Evolutionary conservation across 1,140 invertebrate genomes (phyloP).

Genomic region (Rhynchophorus ferrugineus): DNA sequence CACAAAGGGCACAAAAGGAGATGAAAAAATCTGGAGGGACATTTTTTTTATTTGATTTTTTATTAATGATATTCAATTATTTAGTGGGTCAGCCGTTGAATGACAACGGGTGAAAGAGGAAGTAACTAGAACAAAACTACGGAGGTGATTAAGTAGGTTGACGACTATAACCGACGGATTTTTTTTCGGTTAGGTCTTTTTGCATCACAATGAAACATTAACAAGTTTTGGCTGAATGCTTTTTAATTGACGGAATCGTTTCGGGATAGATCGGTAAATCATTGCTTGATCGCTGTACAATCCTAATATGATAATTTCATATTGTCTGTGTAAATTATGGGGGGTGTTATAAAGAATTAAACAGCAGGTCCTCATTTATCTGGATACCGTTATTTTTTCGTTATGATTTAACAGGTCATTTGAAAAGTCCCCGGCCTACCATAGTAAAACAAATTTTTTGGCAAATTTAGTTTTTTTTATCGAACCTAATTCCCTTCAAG

Average conservation of each 20-base stretch:
- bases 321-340: no score
- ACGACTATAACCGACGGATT: background rate
- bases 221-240: background rate
- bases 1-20: background rate
- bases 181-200: slow-evolving; percentile 1
- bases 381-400: no score
- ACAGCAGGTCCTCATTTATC: no score
- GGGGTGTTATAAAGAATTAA: no score
- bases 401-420: no score
- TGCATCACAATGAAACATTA: background rate
- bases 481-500: no score
- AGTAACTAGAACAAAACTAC: background rate
- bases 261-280: background rate
- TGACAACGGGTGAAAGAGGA: background rate
- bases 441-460: no score
- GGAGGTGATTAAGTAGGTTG: slow-evolving; percentile 1
- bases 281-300: background rate
- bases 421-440: no score
- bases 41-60: background rate
- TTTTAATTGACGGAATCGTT: background rate
- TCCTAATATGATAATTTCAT: no score
- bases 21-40: slow-evolving; percentile 1
- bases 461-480: no score
- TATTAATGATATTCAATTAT: slow-evolving; percentile 6
- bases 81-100: slow-evolving; percentile 5